Evolutionary conservation across 2,797 vertebrate species (phyloP), one percentile per base, ranked within the genome.

Genomic region (Eupleurogrammus muticus): DNA sequence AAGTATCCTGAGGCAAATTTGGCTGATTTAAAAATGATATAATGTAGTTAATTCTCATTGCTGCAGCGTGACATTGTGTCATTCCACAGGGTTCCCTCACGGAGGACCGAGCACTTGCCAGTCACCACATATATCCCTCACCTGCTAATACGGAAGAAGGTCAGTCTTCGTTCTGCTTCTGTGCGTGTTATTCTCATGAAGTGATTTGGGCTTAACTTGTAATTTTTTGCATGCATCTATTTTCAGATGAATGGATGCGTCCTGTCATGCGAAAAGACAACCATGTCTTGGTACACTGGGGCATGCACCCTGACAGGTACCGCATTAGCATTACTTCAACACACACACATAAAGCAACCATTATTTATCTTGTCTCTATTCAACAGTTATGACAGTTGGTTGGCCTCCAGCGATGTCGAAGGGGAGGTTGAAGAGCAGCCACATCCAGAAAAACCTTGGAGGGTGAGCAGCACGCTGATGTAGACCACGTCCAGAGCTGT

Each of bases 271-370:
- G 89, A 60, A 96, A 96, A 76, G 97, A 97, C 81, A 97, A 96
- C 79, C 96, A 97, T 69, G 90, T 98, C 70, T 89, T 98, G 82
- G 96, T 99, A 0, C 98, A 99, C 5, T 99, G 97, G 98, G 96
- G 97, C 12, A 96, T 94, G 87, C 95, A 96, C 74, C 97, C 98
- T 51, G 97, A 99, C 94, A 99, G 98, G 98, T 99, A 92, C 75
- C 17, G 13, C 35, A 66, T 7, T 5, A 46, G 9, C 48, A 91
- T n/a, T n/a, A n/a, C n/a, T n/a, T n/a, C 17, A 36, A 52, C 23
- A 17, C 28, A 51, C 40, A 28, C 46, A 66, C 46, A 44, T 55
- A 46, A 65, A 20, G 19, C 13, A 38, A 38, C n/a, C 14, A 9
- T 42, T 16, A 5, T 19, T 1, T 64, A 2, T 47, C 9, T 54